Conservation (phyloP, 2,888 invertebrate genomes). For the Physocephala rufipes region DNA sequence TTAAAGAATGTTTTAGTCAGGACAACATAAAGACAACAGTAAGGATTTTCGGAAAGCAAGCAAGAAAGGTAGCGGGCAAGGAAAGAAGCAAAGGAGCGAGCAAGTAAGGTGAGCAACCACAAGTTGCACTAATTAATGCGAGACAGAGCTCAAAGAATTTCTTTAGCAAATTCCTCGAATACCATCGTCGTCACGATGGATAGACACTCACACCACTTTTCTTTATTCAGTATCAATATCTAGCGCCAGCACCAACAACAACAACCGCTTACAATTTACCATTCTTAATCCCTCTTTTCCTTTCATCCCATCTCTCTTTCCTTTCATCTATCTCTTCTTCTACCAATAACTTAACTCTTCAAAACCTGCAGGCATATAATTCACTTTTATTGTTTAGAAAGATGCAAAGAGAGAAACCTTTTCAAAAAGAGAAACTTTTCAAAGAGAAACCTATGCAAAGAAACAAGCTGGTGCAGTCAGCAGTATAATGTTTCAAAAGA, state of each 20-base stretch:
- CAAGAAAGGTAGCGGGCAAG: neutral
- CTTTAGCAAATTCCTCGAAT: constrained; percentile 24
- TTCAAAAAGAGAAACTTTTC: neutral
- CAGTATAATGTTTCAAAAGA: too few species aligned
- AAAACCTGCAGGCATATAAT: too few species aligned
- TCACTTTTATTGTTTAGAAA: too few species aligned
- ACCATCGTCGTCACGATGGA: neutral
- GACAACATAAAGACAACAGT: neutral
- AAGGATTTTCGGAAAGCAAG: neutral
- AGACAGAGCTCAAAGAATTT: constrained; percentile 57
- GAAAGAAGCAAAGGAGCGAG: neutral
- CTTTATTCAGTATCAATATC: too few species aligned
- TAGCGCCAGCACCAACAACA: neutral
- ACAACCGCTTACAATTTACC: too few species aligned
- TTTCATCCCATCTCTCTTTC: neutral
- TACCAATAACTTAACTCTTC: constrained; percentile 4
- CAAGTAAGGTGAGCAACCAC: constrained; percentile 20
- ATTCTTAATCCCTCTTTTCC: neutral
- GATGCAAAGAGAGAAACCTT: neutral
- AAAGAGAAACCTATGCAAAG: neutral
- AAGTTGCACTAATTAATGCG: constrained; percentile 58
- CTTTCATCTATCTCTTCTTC: too few species aligned
- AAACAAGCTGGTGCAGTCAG: neutral
- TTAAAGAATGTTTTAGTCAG: too few species aligned
- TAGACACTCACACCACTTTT: too few species aligned